These are phyloP conservation scores for Mimas tiliae DNA, from an alignment of 2,888 invertebrate genomes.

Conservation along the genomic window DNA sequence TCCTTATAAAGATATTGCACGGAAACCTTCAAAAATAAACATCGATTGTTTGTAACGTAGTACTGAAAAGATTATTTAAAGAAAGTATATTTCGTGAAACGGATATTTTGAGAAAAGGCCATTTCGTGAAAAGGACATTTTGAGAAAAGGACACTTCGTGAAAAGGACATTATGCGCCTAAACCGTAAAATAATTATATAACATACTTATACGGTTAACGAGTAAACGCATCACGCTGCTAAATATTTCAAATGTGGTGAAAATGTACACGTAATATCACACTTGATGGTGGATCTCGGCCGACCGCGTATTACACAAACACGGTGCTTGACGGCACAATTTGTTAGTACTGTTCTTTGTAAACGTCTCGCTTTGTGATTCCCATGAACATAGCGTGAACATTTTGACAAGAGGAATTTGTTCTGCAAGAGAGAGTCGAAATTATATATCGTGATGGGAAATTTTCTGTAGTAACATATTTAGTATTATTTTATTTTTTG, in stretches of 20 bases:
- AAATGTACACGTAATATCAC: slow-evolving; percentile 57
- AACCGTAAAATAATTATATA: too few relatives aligned
- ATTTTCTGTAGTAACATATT: slow-evolving; percentile 49
- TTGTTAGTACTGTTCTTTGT: slow-evolving; percentile 78
- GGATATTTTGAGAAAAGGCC: too few relatives aligned
- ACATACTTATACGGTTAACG: too few relatives aligned
- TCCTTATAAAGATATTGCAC: too few relatives aligned
- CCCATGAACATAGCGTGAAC: slow-evolving; percentile 73
- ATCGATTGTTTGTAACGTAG: too few relatives aligned
- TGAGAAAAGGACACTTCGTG: too few relatives aligned
- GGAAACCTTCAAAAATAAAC: too few relatives aligned
- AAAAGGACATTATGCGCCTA: too few relatives aligned
- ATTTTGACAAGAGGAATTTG: slow-evolving; percentile 80
- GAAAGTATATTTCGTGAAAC: too few relatives aligned
- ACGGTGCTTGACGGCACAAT: slow-evolving; percentile 73
- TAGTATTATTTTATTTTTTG: slow-evolving; percentile 43
- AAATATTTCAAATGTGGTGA: slow-evolving; percentile 43
- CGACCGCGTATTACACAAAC: slow-evolving; percentile 69
- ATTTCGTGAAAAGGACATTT: too few relatives aligned
- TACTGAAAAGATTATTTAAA: too few relatives aligned
- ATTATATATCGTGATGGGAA: slow-evolving; percentile 58
- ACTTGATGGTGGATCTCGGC: slow-evolving; percentile 59
- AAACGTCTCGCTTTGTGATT: slow-evolving; percentile 78
- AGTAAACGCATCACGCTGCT: slow-evolving; percentile 16
- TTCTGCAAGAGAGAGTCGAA: slow-evolving; percentile 64